phyloP scores from a whole-genome alignment of 2,797 vertebrate species.

The Chiroxiphia lanceolata region DNA sequence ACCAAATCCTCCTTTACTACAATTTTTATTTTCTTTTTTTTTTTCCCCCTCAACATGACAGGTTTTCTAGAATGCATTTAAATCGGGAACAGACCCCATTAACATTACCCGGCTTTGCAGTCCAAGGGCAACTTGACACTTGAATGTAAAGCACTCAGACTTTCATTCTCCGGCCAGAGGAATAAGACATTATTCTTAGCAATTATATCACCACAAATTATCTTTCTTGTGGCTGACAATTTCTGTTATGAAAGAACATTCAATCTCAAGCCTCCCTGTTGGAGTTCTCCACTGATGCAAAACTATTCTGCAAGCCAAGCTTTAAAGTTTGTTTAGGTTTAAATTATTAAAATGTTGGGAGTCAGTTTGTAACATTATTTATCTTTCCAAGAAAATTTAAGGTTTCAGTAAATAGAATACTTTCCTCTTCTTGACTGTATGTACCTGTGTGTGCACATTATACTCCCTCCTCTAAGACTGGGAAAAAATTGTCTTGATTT shows the following conservation, averaged over 20 bases:
- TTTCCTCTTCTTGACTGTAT: background rate
- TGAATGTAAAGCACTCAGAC: background rate
- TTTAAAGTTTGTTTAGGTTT: background rate
- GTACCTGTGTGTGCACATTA: background rate
- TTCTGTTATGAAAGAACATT: background rate
- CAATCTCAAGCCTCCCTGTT: fast-evolving
- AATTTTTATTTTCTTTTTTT: background rate
- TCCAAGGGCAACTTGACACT: background rate
- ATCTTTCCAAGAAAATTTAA: background rate
- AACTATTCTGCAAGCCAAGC: background rate
- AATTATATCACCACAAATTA: background rate
- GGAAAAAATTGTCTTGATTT: background rate
- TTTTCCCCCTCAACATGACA: background rate
- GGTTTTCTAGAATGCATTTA: background rate
- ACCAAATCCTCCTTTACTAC: background rate
- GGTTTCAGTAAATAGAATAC: background rate
- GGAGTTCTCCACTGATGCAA: background rate
- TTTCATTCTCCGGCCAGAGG: background rate
- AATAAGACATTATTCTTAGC: slow-evolving; percentile 9
- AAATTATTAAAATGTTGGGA: background rate
- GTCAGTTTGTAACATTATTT: background rate
- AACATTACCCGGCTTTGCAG: background rate
- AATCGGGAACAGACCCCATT: background rate
- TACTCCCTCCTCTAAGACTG: background rate
- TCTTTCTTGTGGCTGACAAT: background rate